Conservation (phyloP, 2,888 invertebrate species). For the Andrena praecox region DNA sequence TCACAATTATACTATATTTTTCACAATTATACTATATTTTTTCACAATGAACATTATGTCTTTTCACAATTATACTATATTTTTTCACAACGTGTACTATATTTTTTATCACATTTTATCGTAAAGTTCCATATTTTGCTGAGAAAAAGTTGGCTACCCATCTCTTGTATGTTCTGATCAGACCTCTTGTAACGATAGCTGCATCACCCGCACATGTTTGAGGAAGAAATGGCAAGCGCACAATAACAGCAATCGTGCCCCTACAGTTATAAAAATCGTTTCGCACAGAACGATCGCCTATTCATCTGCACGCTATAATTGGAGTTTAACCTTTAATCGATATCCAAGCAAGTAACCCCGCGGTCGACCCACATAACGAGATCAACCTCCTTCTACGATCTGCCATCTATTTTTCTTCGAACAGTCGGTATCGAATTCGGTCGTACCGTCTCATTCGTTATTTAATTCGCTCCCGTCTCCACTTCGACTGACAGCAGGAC, state of each 20-base stretch:
- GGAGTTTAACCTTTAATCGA: conserved; percentile 78
- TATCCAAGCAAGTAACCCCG: conserved; percentile 73
- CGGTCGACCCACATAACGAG: conserved; percentile 72
- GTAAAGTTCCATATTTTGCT: too few species aligned
- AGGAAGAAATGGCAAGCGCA: neutral
- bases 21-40: too few species aligned
- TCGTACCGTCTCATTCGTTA: conserved; percentile 48
- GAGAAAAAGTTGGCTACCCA: too few species aligned
- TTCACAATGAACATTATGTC: too few species aligned
- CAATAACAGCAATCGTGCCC: neutral
- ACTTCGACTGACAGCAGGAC: conserved; percentile 3
- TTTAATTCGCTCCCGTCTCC: conserved; percentile 49
- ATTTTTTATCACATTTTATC: too few species aligned
- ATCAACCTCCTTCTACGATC: conserved; percentile 57
- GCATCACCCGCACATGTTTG: too few species aligned
- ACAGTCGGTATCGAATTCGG: conserved; percentile 18
- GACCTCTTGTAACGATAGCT: too few species aligned
- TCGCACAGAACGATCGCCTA: conserved; percentile 61
- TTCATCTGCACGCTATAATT: conserved; percentile 78
- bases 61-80: too few species aligned
- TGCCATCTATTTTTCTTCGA: conserved; percentile 32
- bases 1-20: too few species aligned
- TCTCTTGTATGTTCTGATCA: too few species aligned
- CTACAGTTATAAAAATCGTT: conserved; percentile 23
- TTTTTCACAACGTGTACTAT: too few species aligned